Evolutionary conservation across 1,140 invertebrate species (phyloP).

Genomic region (Aphaenogaster rudis): DNA sequence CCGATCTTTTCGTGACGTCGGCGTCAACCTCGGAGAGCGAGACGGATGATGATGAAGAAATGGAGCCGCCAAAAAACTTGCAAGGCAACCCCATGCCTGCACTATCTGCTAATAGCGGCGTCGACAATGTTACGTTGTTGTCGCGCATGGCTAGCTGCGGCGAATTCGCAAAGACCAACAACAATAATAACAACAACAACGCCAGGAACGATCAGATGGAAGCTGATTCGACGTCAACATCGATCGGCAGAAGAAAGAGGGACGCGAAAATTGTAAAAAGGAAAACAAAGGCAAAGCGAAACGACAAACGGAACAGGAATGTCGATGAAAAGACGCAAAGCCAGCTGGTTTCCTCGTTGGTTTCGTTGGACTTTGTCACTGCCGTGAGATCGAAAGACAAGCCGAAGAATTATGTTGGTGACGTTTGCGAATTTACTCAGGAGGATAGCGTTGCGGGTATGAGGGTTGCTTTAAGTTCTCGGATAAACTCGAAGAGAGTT

Average conservation of each 20-base stretch:
- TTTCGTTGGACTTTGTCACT: conserved; percentile 53
- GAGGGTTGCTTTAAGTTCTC: conserved; percentile 86
- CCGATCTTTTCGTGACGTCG: conserved; percentile 79
- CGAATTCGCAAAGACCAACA: conserved; percentile 82
- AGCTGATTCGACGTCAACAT: conserved; percentile 17
- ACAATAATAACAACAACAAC: conserved; percentile 59
- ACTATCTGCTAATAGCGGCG: conserved; percentile 87
- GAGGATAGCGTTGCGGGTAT: conserved; percentile 85
- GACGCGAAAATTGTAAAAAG: conserved; percentile 35
- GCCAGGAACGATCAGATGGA: conserved; percentile 30
- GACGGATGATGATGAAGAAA: conserved; percentile 75
- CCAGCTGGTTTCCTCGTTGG: conserved; percentile 63
- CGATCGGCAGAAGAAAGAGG: conserved; percentile 48
- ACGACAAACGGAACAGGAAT: conserved; percentile 61
- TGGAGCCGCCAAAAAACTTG: conserved; percentile 87
- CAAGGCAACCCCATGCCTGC: conserved; percentile 88
- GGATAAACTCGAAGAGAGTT: conserved; percentile 76
- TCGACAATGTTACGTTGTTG: conserved; percentile 75
- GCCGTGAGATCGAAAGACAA: conserved; percentile 40
- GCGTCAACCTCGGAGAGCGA: conserved; percentile 70
- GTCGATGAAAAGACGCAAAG: conserved; percentile 46
- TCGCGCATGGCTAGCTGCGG: conserved; percentile 79
- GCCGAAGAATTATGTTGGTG: conserved; percentile 65
- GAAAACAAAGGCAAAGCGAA: conserved; percentile 42
- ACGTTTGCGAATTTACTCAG: conserved; percentile 83